Conservation (phyloP, 2,888 invertebrate species). For the Mechanitis mazaeus region DNA sequence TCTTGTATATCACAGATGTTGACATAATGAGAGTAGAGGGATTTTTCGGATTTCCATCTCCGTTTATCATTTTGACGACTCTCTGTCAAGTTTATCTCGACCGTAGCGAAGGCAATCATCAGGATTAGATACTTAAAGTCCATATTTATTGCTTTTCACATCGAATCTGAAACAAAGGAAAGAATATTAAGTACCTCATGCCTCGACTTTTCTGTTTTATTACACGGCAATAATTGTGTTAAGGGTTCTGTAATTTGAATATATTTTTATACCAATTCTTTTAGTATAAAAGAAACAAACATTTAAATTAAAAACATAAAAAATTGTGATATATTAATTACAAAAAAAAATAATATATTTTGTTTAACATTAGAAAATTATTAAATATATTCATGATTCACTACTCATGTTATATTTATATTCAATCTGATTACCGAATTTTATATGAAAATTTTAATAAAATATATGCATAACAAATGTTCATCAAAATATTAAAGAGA, state of each 20-base stretch:
- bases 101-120: slow-evolving; percentile 67
- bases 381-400: too few species aligned
- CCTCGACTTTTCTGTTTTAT: slow-evolving; percentile 2
- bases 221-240: slow-evolving; percentile 1
- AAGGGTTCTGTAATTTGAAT: not conserved
- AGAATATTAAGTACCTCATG: slow-evolving; percentile 13
- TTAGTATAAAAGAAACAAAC: too few species aligned
- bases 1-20: slow-evolving; percentile 78
- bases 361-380: too few species aligned
- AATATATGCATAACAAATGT: not conserved
- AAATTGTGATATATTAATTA: too few species aligned
- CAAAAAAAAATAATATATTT: too few species aligned
- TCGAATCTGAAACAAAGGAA: slow-evolving; percentile 67
- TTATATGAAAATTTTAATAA: slow-evolving; percentile 7
- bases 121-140: slow-evolving; percentile 68
- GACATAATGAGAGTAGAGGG: slow-evolving; percentile 60
- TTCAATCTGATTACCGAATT: not conserved
- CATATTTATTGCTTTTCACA: slow-evolving; percentile 59
- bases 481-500: not conserved
- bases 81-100: slow-evolving; percentile 69
- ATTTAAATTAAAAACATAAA: too few species aligned
- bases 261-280: too few species aligned
- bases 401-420: not conserved
- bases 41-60: slow-evolving; percentile 67
- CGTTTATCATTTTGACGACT: slow-evolving; percentile 69